Percentiles rank a stretch among this genome's conserved stretches.
phyloP scores from a whole-genome alignment of 2,797 vertebrate species.

The Varecia variegata region DNA sequence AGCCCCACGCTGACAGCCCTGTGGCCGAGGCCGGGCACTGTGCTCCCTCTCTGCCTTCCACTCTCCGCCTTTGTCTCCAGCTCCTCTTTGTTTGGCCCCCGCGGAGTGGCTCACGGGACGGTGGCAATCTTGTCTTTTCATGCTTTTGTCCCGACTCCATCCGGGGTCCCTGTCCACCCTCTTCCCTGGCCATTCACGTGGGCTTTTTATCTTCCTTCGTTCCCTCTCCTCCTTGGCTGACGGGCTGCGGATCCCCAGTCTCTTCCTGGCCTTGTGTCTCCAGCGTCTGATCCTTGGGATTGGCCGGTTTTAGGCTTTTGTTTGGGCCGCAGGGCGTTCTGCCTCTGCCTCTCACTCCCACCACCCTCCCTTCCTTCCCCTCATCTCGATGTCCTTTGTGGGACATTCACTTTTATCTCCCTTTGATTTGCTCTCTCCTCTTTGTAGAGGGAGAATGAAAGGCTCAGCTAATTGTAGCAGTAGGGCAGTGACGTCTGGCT shows the following conservation, averaged over 20 bases:
- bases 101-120: constrained; percentile 12
- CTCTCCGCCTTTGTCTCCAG: constrained; percentile 48
- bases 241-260: background rate
- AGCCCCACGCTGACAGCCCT: background rate
- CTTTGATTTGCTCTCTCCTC: constrained; percentile 73
- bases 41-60: background rate
- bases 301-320: constrained; percentile 68
- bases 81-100: constrained; percentile 43
- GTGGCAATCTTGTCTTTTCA: constrained; percentile 60
- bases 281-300: constrained; percentile 68
- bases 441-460: constrained; percentile 75
- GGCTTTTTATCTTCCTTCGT: constrained; percentile 63
- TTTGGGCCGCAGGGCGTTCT: constrained; percentile 69
- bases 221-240: constrained; percentile 48
- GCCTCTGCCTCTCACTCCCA: constrained; percentile 57
- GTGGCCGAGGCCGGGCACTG: background rate
- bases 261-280: constrained; percentile 60
- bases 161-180: constrained; percentile 62
- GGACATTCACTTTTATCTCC: constrained; percentile 74
- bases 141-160: constrained; percentile 62
- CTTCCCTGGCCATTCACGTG: constrained; percentile 48
- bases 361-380: constrained; percentile 60
- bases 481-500: constrained; percentile 47
- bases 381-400: constrained; percentile 71
- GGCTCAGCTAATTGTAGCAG: constrained; percentile 75